Percentiles rank a stretch among this genome's conserved stretches.
Evolutionary conservation across 2,113 vertebrate species (phyloP).

Genomic region (Ginglymostoma cirratum): DNA sequence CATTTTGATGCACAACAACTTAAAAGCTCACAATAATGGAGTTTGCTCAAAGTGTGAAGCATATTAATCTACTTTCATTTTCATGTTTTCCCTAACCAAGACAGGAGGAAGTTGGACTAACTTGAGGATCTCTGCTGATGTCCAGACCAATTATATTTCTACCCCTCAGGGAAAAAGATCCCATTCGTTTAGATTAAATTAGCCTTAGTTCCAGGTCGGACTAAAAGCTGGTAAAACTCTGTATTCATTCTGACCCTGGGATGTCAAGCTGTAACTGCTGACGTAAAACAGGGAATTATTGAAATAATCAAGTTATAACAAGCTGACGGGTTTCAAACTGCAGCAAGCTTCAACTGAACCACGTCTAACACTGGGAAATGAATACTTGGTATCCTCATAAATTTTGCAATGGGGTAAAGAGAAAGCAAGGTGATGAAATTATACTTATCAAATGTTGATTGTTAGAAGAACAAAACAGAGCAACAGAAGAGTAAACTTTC

Average conservation of each 20-base stretch:
- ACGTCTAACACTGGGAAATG: background rate
- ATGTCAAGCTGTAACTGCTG: background rate
- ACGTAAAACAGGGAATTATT: background rate
- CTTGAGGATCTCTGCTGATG: background rate
- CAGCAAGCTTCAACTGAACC: background rate
- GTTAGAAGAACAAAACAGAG: background rate
- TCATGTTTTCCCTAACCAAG: background rate
- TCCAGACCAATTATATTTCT: background rate
- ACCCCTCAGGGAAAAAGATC: background rate
- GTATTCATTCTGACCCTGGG: background rate
- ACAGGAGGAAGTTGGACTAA: background rate
- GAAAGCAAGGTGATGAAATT: background rate
- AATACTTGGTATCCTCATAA: background rate
- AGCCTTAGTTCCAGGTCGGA: background rate
- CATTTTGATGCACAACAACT: background rate
- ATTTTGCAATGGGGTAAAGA: conserved; percentile 8
- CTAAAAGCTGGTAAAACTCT: background rate
- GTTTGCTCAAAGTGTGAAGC: background rate
- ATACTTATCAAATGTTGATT: background rate
- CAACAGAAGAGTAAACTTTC: background rate
- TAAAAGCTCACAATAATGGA: background rate
- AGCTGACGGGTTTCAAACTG: background rate
- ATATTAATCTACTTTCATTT: background rate
- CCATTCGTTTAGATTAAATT: background rate
- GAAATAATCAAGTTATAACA: background rate